Conservation (phyloP, 2,797 vertebrate genomes). For the Fistularia commersonii region DNA sequence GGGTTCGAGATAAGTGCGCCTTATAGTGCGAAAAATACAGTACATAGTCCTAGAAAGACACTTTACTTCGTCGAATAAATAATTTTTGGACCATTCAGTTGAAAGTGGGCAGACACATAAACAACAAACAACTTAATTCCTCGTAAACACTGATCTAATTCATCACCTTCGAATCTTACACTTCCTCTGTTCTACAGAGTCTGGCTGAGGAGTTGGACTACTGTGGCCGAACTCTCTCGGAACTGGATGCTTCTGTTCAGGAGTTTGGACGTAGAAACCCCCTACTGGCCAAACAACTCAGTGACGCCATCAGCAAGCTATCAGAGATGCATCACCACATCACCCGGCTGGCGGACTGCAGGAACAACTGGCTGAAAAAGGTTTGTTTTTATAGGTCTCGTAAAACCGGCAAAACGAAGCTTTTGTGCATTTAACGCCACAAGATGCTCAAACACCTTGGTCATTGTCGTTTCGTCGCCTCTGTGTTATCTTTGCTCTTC, state of each 20-base stretch:
- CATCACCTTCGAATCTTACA: not conserved
- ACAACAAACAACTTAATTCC: no score
- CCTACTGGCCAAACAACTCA: constrained; percentile 84
- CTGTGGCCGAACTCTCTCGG: constrained; percentile 83
- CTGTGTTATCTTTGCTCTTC: not conserved
- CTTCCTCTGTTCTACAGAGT: constrained; percentile 60
- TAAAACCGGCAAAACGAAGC: no score
- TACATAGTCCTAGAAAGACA: no score
- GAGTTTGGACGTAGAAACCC: constrained; percentile 87
- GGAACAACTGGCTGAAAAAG: constrained; percentile 86
- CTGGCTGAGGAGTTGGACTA: constrained; percentile 86
- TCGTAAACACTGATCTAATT: not conserved
- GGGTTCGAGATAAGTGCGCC: no score
- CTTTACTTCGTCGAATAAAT: no score
- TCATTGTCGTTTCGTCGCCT: not conserved
- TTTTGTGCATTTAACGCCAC: no score
- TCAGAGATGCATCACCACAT: constrained; percentile 88
- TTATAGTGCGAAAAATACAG: no score
- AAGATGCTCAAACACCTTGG: no score
- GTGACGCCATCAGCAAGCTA: constrained; percentile 83
- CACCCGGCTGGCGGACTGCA: constrained; percentile 81
- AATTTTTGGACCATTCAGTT: no score
- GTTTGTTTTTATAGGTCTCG: constrained; percentile 57
- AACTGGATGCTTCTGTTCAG: constrained; percentile 85
- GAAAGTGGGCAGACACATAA: no score